Conservation (phyloP, 2,113 vertebrate genomes). For the Corythoichthys intestinalis region DNA sequence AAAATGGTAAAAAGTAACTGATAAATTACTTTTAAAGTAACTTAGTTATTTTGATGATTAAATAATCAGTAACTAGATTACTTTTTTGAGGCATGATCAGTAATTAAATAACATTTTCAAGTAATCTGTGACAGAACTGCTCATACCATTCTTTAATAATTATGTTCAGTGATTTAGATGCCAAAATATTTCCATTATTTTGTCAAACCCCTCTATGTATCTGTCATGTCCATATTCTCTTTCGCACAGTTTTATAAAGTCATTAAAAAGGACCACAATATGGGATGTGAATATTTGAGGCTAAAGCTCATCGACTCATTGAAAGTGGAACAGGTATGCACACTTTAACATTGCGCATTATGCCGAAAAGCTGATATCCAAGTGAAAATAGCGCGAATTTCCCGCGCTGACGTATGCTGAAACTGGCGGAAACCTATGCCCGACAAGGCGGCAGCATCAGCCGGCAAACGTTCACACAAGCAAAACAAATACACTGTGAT, state of each 20-base stretch:
- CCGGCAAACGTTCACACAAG: background rate
- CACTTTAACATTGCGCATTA: background rate
- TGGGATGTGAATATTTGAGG: background rate
- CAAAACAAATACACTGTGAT: background rate
- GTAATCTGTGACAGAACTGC: too few species aligned
- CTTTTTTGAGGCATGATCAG: too few species aligned
- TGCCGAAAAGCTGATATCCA: slow-evolving; percentile 37
- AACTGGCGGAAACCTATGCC: slow-evolving; percentile 13
- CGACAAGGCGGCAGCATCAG: background rate
- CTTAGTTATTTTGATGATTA: too few species aligned
- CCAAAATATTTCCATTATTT: too few species aligned
- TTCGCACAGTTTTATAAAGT: background rate
- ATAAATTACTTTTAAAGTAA: too few species aligned
- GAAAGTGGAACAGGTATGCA: background rate
- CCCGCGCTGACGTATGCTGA: slow-evolving; percentile 21
- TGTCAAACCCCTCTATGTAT: background rate
- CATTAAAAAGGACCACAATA: background rate
- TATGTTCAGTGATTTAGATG: too few species aligned
- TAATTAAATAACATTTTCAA: too few species aligned
- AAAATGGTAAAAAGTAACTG: too few species aligned
- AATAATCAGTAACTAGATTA: too few species aligned
- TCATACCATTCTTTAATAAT: too few species aligned
- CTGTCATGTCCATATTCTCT: background rate
- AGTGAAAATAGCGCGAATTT: slow-evolving; percentile 29
- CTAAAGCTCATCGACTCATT: background rate